These are phyloP conservation scores for Theocolax elegans DNA, from an alignment of 1,140 invertebrate species.

Conservation along the genomic window DNA sequence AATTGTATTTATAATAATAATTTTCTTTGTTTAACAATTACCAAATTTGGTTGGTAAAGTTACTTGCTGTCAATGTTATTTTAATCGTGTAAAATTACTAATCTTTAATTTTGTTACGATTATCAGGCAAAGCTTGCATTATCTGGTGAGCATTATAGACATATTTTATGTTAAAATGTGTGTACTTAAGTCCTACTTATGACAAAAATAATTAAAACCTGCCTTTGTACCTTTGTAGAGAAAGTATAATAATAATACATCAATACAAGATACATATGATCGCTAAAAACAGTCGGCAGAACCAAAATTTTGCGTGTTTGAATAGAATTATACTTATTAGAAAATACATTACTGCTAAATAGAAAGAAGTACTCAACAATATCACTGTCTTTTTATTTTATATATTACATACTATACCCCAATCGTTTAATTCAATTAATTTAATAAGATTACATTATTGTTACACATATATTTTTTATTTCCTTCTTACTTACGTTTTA, in stretches of 20 bases:
- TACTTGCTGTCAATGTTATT: neutral
- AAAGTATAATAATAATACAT: slow-evolving; percentile 47
- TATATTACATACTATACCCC: neutral
- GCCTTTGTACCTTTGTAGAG: slow-evolving; percentile 55
- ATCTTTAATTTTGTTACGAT: too few relatives aligned
- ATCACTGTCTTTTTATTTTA: slow-evolving; percentile 24
- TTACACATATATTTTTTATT: too few relatives aligned
- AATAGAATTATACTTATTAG: slow-evolving; percentile 57
- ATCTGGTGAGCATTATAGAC: slow-evolving; percentile 23
- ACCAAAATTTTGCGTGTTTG: slow-evolving; percentile 64
- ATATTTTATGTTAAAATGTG: slow-evolving; percentile 41
- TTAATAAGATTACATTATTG: too few relatives aligned
- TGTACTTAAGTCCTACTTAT: slow-evolving; percentile 39
- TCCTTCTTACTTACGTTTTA: too few relatives aligned
- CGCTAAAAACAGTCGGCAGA: slow-evolving; percentile 53
- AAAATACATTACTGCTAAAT: slow-evolving; percentile 59
- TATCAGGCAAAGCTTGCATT: slow-evolving; percentile 18
- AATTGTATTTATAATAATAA: too few relatives aligned
- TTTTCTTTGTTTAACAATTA: too few relatives aligned
- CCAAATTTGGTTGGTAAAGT: too few relatives aligned
- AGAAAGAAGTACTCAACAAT: slow-evolving; percentile 52
- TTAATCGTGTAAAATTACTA: too few relatives aligned
- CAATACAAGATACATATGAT: slow-evolving; percentile 46
- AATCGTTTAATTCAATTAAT: neutral
- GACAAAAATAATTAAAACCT: slow-evolving; percentile 31